phyloP scores from a whole-genome alignment of 2,113 vertebrate species.

The Upupa epops region DNA sequence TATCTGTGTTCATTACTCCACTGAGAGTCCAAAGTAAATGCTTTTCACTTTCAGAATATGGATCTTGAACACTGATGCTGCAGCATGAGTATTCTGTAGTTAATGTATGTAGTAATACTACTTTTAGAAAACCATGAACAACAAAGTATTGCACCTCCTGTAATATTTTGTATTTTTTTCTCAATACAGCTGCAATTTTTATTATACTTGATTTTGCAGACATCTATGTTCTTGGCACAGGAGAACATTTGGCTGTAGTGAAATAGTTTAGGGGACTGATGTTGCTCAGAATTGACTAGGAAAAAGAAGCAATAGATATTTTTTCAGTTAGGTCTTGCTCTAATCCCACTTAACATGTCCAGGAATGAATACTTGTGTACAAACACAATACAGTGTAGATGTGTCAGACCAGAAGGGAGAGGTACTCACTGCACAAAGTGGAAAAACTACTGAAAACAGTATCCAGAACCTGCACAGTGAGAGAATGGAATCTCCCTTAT shows the following conservation, averaged over 20 bases:
- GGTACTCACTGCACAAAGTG: background rate
- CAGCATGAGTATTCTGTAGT: background rate
- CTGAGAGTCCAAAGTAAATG: background rate
- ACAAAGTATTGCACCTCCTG: background rate
- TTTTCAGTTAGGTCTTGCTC: background rate
- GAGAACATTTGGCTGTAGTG: background rate
- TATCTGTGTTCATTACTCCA: background rate
- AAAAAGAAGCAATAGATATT: background rate
- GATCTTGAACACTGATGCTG: background rate
- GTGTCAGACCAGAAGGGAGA: background rate
- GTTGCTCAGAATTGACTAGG: background rate
- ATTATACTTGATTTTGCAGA: background rate
- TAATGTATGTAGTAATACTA: background rate
- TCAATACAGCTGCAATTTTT: background rate
- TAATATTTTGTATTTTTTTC: background rate
- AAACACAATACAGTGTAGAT: background rate
- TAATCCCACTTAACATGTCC: background rate
- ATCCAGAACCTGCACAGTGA: background rate
- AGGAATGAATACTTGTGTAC: background rate
- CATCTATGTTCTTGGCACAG: background rate
- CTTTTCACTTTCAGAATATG: background rate
- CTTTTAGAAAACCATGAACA: background rate
- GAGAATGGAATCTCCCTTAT: background rate
- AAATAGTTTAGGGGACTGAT: background rate
- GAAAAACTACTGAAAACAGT: background rate